phyloP scores from a whole-genome alignment of 1,140 invertebrate genomes.

The Leptopilina boulardi region DNA sequence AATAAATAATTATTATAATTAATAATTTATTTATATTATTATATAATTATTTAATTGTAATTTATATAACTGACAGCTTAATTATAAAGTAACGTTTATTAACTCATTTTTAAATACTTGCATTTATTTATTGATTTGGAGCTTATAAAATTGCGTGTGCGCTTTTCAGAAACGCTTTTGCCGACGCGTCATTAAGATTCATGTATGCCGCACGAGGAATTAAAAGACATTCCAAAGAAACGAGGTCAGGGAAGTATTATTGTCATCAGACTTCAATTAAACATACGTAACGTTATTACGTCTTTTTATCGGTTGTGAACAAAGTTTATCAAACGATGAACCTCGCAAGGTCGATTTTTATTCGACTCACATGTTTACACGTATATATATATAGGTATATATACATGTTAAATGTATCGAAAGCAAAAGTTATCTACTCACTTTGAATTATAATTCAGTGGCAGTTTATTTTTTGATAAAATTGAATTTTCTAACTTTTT shows the following conservation, averaged over 20 bases:
- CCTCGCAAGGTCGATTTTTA: conserved; percentile 8
- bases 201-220: conserved; percentile 19
- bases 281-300: conserved; percentile 30
- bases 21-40: no score
- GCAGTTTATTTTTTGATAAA: no score
- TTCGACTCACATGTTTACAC: background rate
- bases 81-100: no score
- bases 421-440: no score
- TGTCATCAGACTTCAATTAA: conserved; percentile 30
- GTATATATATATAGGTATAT: no score
- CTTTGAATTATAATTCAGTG: no score
- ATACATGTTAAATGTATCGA: no score
- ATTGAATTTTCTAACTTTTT: no score
- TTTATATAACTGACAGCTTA: no score
- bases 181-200: background rate
- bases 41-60: no score
- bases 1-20: no score
- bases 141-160: background rate
- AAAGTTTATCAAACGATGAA: conserved; percentile 8
- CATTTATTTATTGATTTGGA: background rate
- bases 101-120: no score
- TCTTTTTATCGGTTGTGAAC: background rate
- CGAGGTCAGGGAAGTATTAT: conserved; percentile 28
- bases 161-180: background rate
- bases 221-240: conserved; percentile 16